Evolutionary conservation across 2,888 invertebrate genomes (phyloP).

Genomic region (Lithophane leautieri): DNA sequence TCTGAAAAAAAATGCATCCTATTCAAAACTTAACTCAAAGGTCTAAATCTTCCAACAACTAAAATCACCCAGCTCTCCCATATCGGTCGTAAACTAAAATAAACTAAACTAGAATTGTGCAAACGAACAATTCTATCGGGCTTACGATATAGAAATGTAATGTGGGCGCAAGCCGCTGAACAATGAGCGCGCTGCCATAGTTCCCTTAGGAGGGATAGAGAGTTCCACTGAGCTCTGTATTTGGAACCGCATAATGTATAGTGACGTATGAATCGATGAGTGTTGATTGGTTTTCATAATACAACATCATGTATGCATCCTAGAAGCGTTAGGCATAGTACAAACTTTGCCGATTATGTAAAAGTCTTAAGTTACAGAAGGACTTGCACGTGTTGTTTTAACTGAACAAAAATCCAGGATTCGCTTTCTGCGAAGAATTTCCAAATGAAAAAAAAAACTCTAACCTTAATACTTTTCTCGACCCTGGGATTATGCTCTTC

Average conservation of each 20-base stretch:
- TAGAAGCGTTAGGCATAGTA: too few species aligned
- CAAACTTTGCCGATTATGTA: too few species aligned
- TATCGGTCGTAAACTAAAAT: slow-evolving; percentile 54
- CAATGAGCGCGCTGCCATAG: slow-evolving; percentile 57
- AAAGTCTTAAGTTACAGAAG: too few species aligned
- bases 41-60: background rate
- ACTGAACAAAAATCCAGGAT: too few species aligned
- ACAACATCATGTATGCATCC: background rate
- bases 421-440: too few species aligned
- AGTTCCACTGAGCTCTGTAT: slow-evolving; percentile 38
- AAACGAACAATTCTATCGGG: slow-evolving; percentile 66
- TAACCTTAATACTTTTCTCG: too few species aligned
- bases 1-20: background rate
- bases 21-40: background rate
- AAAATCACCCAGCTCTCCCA: slow-evolving; percentile 56
- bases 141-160: slow-evolving; percentile 60
- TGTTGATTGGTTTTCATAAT: slow-evolving; percentile 43
- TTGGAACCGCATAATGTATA: slow-evolving; percentile 43
- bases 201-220: slow-evolving; percentile 47
- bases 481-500: too few species aligned
- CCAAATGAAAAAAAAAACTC: too few species aligned
- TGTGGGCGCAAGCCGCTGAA: slow-evolving; percentile 58
- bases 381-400: too few species aligned
- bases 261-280: slow-evolving; percentile 53
- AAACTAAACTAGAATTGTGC: slow-evolving; percentile 60